Evolutionary conservation across 2,113 vertebrate species (phyloP), one percentile per base, ranked within the genome.

Genomic region (Pygoscelis adeliae): DNA sequence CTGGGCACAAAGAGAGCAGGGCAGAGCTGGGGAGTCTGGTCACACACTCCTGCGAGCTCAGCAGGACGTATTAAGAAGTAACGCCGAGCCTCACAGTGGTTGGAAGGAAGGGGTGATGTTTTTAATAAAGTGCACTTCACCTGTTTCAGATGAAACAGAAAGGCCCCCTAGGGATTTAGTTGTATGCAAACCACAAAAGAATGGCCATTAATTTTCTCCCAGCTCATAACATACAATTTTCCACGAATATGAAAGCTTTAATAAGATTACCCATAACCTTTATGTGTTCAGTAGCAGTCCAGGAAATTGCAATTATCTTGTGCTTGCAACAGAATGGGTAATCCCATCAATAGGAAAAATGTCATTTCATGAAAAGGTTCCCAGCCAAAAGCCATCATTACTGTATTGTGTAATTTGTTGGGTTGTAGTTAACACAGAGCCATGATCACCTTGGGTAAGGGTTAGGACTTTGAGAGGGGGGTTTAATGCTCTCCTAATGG

Each of bases 251-350:
- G 67, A 90, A 92, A 95, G 67, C 65, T 86, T 94, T 93, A 95
- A 90, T 83, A 93, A 93, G 67, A 65, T 88, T 71, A 21, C 67
- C 56, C 73, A 79, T 87, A 88, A 93, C 80, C 80, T 94, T 91
- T 65, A 90, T 93, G 67, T 29, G 59, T 73, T 89, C 38, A 2
- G 3, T 18, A 78, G 53, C 62, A 29, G 76, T 6, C 36, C 85
- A 42, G 83, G 86, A 89, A 95, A 97, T 96, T 72, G 87, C 85
- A 88, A 70, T 77, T 93, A 80, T 44, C 83, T 77, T 38, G 46
- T 59, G 32, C 70, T 93, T 14, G 56, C 70, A 36, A 6, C 21
- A 11, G 66, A 76, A 73, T 8, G 27, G 92, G 44, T 36, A 72
- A 95, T 32, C 52, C 72, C 73, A 88, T 72, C 44, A 16, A 27